Conservation (phyloP, 2,113 vertebrate species). For the Arvicanthis niloticus region DNA sequence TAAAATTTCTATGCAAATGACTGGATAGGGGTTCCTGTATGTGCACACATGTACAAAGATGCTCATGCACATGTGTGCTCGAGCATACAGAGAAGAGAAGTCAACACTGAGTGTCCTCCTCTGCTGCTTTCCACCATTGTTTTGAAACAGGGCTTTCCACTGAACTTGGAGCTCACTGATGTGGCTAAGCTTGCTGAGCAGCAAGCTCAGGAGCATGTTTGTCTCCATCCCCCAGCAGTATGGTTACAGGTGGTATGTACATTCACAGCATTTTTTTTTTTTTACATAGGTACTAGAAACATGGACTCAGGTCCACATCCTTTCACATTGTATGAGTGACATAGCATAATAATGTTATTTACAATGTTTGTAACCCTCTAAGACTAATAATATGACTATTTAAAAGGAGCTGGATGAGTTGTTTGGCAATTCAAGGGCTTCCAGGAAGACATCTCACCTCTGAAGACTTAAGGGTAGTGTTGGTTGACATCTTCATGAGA, state of each 20-base stretch:
- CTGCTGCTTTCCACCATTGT: not conserved
- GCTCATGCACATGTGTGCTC: not conserved
- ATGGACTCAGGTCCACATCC: not conserved
- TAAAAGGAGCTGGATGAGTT: not conserved
- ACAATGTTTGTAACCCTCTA: not conserved
- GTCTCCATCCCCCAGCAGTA: not conserved
- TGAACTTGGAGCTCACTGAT: not conserved
- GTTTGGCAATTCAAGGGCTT: not conserved
- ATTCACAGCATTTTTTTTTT: not conserved
- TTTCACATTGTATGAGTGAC: not conserved
- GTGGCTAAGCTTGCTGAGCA: not conserved
- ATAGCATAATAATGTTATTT: not conserved
- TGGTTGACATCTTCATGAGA: not conserved
- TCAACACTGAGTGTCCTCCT: not conserved
- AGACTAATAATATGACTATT: not conserved
- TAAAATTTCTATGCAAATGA: not conserved
- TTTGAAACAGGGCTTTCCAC: not conserved
- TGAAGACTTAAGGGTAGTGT: not conserved
- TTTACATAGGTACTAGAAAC: not conserved
- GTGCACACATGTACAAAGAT: not conserved
- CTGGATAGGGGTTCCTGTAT: not conserved
- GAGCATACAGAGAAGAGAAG: not conserved
- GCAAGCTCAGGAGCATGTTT: not conserved
- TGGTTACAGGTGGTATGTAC: not conserved
- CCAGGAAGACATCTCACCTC: not conserved